These are phyloP conservation scores for Scelioninae gen. 2 DNA, from an alignment of 2,888 invertebrate genomes.

Conservation along the genomic window DNA sequence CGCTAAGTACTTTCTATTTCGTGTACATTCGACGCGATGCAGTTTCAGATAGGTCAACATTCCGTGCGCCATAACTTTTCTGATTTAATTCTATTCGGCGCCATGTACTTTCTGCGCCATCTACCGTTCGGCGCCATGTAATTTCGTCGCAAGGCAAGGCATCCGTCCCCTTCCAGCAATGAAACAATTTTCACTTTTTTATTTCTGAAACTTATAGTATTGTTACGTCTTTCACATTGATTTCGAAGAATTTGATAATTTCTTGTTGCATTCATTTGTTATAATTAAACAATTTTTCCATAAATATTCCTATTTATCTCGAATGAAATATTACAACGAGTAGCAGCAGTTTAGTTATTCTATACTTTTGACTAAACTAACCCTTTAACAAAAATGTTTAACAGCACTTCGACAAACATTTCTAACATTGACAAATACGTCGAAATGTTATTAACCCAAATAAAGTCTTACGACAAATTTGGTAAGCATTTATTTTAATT, in stretches of 20 bases:
- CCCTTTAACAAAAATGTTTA: conserved; percentile 25
- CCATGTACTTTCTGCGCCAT: too few relatives aligned
- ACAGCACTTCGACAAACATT: conserved; percentile 27
- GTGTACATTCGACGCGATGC: too few relatives aligned
- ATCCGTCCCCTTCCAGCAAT: too few relatives aligned
- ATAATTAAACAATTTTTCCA: neutral
- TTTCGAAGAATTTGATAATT: conserved; percentile 11
- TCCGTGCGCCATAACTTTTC: too few relatives aligned
- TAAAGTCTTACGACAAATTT: conserved; percentile 22
- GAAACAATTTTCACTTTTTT: conserved; percentile 3
- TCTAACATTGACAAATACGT: conserved; percentile 17
- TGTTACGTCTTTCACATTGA: conserved; percentile 16
- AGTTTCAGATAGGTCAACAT: too few relatives aligned
- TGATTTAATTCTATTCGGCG: too few relatives aligned
- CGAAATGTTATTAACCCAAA: conserved; percentile 22
- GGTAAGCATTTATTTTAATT: conserved; percentile 21
- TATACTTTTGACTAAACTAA: too few relatives aligned
- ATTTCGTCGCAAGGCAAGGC: too few relatives aligned
- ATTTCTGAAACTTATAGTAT: conserved; percentile 7
- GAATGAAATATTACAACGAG: neutral
- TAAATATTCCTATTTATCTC: neutral
- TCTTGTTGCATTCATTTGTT: neutral
- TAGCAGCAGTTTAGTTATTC: neutral
- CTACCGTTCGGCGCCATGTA: too few relatives aligned
- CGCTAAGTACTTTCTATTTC: too few relatives aligned